Percentiles rank a stretch among this genome's conserved stretches.
phyloP scores from a whole-genome alignment of 2,797 vertebrate genomes.

The Xiphophorus birchmanni region DNA sequence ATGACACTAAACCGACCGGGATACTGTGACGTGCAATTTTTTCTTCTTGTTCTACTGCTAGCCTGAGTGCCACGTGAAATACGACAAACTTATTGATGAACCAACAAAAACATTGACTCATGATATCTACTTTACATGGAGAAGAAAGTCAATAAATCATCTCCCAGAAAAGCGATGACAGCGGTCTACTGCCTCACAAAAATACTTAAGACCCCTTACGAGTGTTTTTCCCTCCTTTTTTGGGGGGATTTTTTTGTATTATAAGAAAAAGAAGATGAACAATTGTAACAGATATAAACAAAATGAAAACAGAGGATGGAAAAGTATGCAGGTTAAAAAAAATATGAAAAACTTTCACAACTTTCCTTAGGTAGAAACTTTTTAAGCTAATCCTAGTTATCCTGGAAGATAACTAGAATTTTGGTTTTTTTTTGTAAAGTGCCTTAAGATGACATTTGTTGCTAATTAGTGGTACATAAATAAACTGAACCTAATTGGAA shows the following conservation, averaged over 20 bases:
- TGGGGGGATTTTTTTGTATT: neutral
- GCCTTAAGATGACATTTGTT: too few species aligned
- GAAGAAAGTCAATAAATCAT: neutral
- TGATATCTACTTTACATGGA: neutral
- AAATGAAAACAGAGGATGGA: too few species aligned
- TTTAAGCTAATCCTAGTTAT: too few species aligned
- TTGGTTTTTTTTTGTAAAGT: too few species aligned
- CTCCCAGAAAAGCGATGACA: neutral
- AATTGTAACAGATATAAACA: too few species aligned
- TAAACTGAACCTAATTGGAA: too few species aligned
- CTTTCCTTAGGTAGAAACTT: too few species aligned
- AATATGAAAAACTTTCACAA: too few species aligned
- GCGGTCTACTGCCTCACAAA: neutral
- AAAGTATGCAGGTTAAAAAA: too few species aligned
- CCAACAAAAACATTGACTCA: neutral
- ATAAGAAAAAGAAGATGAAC: neutral
- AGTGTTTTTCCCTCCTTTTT: too few species aligned
- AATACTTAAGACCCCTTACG: neutral
- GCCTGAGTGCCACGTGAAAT: neutral
- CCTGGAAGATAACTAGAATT: too few species aligned
- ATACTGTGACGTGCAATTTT: neutral
- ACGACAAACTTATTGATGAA: neutral
- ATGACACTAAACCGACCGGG: neutral
- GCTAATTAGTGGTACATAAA: too few species aligned
- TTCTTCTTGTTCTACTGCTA: neutral